Evolutionary conservation across 2,888 invertebrate genomes (phyloP), one percentile per base, ranked within the genome.

Genomic region (Sacculina carcini): DNA sequence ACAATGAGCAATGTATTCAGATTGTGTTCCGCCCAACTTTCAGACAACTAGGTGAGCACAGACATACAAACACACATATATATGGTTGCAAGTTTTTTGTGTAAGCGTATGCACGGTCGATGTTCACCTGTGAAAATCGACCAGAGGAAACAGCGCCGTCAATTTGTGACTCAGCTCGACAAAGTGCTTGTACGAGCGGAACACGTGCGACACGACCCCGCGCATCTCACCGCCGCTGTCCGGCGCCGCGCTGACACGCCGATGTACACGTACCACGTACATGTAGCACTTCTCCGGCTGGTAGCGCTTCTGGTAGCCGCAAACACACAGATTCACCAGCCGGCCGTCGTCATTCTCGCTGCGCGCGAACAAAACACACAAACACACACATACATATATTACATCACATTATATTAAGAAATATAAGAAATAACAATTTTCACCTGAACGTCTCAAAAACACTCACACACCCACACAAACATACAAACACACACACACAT

Each of bases 281-380:
- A 94, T 89, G 66, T 98, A 98, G 71, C 89, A 87, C 71, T 96
- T 96, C 63, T 90, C 92, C 14, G 92, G 90, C 63, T 85, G 86
- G 65, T 90, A 92, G 58, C 90, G 77, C 65, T 98, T 98, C 67
- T 90, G 85, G 66, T 79, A 54, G 39, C 53, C 55, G 52, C 54
- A 55, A 16, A 56, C 83, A 62, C 79, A 78, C 0, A 92, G 85
- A 57, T 76, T 75, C 42, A 75, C 75, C 40, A 98, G 72, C 6
- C 82, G 77, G 1, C 94, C 94, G 68, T 96, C 96, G 62, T 79
- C 80, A 40, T 77, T 73, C 75, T 83, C 77, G 58, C 86, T 87
- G 56, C 54, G 58, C 52, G 38, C 23, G 16, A 34, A 51, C n/a
- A 38, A 12, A 51, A 48, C 31, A 34, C 28, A 23, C n/a, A n/a